These are phyloP conservation scores for Hemicrepidius hirtus DNA, from an alignment of 2,888 invertebrate species.

Conservation along the genomic window DNA sequence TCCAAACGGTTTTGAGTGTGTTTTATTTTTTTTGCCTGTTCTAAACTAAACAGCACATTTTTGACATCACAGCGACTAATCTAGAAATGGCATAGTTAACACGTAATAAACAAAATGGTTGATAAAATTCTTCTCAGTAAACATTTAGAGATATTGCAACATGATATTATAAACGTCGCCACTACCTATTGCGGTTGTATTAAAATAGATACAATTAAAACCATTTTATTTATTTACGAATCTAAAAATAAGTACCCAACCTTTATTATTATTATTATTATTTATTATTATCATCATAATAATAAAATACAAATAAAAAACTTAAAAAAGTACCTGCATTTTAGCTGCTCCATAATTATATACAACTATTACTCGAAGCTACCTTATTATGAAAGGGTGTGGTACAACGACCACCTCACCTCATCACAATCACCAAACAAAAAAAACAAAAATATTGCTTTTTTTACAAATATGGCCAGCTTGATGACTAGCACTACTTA, in stretches of 20 bases:
- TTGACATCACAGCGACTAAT: constrained; percentile 69
- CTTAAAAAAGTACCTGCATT: constrained; percentile 44
- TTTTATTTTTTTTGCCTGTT: constrained; percentile 43
- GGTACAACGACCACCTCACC: constrained; percentile 35
- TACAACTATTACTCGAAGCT: constrained; percentile 50
- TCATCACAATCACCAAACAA: constrained; percentile 13
- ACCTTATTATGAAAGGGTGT: constrained; percentile 43
- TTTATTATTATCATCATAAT: constrained; percentile 47
- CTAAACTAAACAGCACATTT: constrained; percentile 63
- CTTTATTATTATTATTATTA: constrained; percentile 48
- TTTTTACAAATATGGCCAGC: constrained; percentile 8
- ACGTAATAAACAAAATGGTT: constrained; percentile 63
- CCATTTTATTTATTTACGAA: constrained; percentile 53
- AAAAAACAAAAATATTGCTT: constrained; percentile 10
- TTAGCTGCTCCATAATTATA: constrained; percentile 50
- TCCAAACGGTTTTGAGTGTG: constrained; percentile 48
- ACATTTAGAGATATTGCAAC: constrained; percentile 53
- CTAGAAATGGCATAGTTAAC: constrained; percentile 64
- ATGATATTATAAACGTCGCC: constrained; percentile 42
- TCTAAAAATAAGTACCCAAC: constrained; percentile 54
- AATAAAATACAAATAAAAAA: constrained; percentile 48
- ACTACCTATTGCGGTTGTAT: constrained; percentile 51
- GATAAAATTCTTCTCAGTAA: constrained; percentile 41
- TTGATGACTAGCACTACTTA: constrained; percentile 8
- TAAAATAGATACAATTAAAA: constrained; percentile 51